Conservation (phyloP, 2,113 vertebrate genomes). For the Saimiri boliviensis region DNA sequence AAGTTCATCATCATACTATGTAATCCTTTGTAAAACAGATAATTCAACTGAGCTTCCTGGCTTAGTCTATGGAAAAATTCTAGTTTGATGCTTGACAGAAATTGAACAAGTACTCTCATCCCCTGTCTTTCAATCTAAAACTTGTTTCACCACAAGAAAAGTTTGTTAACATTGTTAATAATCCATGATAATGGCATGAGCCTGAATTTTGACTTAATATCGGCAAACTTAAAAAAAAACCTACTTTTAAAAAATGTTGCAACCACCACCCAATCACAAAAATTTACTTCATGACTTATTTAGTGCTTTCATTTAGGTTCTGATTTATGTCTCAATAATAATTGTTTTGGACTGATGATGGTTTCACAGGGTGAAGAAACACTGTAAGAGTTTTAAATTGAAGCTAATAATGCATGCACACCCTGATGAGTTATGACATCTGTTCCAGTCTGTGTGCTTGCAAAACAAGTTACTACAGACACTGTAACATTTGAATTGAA, state of each 20-base stretch:
- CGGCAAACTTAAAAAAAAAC: background rate
- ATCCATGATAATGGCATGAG: background rate
- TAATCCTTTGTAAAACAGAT: background rate
- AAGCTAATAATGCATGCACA: background rate
- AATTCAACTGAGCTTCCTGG: background rate
- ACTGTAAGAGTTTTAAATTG: background rate
- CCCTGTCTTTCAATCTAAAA: background rate
- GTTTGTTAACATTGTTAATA: background rate
- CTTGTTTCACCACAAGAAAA: background rate
- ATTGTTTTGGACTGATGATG: background rate
- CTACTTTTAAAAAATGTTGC: background rate
- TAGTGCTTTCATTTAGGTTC: background rate
- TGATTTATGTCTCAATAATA: background rate
- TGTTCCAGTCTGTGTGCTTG: background rate
- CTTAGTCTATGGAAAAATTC: background rate
- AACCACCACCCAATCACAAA: background rate
- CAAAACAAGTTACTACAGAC: background rate
- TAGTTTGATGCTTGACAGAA: background rate
- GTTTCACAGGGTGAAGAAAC: background rate
- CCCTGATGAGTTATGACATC: background rate
- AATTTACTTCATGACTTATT: background rate
- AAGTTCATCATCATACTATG: background rate
- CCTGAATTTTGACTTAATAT: background rate
- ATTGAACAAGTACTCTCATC: background rate
- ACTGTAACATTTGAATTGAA: background rate